Conservation (phyloP, 2,113 vertebrate genomes). For the Perccottus glenii region DNA sequence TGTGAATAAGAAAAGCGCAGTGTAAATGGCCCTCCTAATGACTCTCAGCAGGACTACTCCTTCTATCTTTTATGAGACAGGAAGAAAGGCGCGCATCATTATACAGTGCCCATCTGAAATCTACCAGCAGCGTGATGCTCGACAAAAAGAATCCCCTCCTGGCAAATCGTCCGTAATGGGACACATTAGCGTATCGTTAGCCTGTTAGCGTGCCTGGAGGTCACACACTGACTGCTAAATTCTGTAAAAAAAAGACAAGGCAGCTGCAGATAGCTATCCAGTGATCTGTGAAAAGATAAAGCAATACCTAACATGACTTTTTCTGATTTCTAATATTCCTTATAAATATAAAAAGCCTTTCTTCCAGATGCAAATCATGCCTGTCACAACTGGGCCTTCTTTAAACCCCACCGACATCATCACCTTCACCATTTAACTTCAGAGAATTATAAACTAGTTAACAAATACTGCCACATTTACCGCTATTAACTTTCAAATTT, state of each 20-base stretch:
- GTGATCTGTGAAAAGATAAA: conserved; percentile 61
- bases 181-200: conserved; percentile 82
- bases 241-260: conserved; percentile 52
- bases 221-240: conserved; percentile 68
- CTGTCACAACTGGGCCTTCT: too few species aligned
- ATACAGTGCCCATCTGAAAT: conserved; percentile 75
- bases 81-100: conserved; percentile 78
- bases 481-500: too few species aligned
- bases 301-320: conserved; percentile 13
- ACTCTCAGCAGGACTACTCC: conserved; percentile 78
- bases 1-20: conserved; percentile 69
- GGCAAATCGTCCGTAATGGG: conserved; percentile 80
- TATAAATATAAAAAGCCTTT: conserved; percentile 13
- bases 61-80: conserved; percentile 77
- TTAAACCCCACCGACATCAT: too few species aligned
- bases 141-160: conserved; percentile 78
- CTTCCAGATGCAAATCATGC: conserved; percentile 1
- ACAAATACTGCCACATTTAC: too few species aligned
- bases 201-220: conserved; percentile 77
- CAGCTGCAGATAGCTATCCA: conserved; percentile 54
- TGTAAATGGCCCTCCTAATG: conserved; percentile 80
- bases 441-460: too few species aligned
- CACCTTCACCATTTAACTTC: too few species aligned
- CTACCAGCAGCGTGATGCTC: conserved; percentile 72
- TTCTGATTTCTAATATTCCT: conserved; percentile 10